Evolutionary conservation across 2,113 vertebrate genomes (phyloP), one percentile per base, ranked within the genome.

Genomic region (Lampris incognitus): DNA sequence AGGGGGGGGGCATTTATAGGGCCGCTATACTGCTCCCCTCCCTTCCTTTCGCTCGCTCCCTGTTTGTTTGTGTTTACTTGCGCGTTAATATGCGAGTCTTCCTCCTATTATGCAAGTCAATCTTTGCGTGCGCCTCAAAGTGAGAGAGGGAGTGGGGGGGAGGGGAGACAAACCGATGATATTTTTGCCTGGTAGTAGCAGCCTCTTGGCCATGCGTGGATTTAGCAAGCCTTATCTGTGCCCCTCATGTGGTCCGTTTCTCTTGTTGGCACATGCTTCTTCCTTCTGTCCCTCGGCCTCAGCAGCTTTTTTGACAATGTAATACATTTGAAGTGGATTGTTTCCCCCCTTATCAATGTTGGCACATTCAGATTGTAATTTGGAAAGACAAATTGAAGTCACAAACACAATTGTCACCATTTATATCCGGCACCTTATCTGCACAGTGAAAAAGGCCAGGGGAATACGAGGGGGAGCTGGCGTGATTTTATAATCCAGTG

Each of bases 171-270:
- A 69, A 51, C 84, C 78, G 72, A 70, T 85, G 63, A 81, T 79
- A 74, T 81, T 79, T 40, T 75, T 76, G 55, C 70, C 86, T 71
- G 70, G 59, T 54, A 72, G 72, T 64, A 66, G 60, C 66, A 75
- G 68, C 49, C 78, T 76, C 55, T 55, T 52, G 39, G 60, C 71
- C 58, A 60, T 60, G 57, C 74, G 63, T 46, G 76, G 59, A 85
- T 67, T 74, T 78, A 84, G 70, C 78, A 74, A 57, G 58, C 74
- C 77, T 87, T 83, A 81, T 90, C 90, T 83, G 55, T 58, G 41
- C 4, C 51, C 49, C 75, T 50, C 79, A 66, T 79, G 81, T 80
- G 79, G 75, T 74, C 81, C 88, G 6, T 24, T 59, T 9, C 7
- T 10, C 57, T 59, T 59, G 36, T 59, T 10, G 74, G 68, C 48